These are phyloP conservation scores for Parotocinclus haroldoi DNA, from an alignment of 2,797 vertebrate genomes.

Conservation along the genomic window DNA sequence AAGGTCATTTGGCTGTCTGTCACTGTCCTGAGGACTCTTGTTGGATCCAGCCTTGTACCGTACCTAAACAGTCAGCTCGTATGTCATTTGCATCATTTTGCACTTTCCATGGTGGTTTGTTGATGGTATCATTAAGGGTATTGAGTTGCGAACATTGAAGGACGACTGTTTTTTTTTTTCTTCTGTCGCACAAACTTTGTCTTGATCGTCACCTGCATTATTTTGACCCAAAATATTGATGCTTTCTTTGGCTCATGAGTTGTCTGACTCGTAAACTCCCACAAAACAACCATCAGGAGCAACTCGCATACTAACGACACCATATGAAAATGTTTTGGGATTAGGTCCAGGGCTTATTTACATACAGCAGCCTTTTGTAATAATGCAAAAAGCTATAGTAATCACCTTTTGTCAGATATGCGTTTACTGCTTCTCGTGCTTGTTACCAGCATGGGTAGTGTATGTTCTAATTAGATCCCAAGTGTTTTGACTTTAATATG, in stretches of 20 bases:
- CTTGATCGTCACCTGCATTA: neutral
- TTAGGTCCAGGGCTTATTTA: neutral
- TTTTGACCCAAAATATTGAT: constrained; percentile 11
- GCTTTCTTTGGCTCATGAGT: constrained; percentile 1
- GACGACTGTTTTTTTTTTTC: neutral
- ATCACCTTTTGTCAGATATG: neutral
- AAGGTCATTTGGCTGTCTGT: too few relatives aligned
- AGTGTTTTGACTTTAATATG: too few relatives aligned
- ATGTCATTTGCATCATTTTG: constrained; percentile 41
- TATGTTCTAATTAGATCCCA: too few relatives aligned
- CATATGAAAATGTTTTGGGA: constrained; percentile 2
- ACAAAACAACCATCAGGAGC: constrained; percentile 22
- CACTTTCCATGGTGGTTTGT: constrained; percentile 36
- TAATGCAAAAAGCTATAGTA: neutral
- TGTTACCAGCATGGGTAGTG: neutral
- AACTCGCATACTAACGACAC: constrained; percentile 14
- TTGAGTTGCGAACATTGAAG: constrained; percentile 60
- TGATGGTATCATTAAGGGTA: constrained; percentile 39
- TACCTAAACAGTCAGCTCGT: too few relatives aligned
- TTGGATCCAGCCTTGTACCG: neutral
- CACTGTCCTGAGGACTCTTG: neutral
- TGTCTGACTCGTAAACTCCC: constrained; percentile 12
- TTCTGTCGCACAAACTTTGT: neutral
- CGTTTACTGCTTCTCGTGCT: neutral
- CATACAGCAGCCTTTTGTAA: neutral